phyloP scores from a whole-genome alignment of 2,888 invertebrate genomes.

The Watsonalla binaria region DNA sequence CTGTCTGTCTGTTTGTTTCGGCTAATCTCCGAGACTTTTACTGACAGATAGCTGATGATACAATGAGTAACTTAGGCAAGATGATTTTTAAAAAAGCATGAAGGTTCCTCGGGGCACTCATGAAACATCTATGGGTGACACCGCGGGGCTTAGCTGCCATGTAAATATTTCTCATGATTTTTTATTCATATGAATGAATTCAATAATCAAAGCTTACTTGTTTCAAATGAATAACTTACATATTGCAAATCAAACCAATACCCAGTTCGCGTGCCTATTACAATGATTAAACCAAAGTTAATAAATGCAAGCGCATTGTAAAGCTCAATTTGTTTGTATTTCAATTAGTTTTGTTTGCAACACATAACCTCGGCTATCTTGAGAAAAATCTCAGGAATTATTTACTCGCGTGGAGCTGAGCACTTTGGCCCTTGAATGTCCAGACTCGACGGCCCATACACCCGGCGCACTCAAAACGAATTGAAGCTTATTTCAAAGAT shows the following conservation, averaged over 20 bases:
- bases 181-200: too few relatives aligned
- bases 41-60: too few relatives aligned
- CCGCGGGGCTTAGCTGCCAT: too few relatives aligned
- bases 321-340: conserved; percentile 63
- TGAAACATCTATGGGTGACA: too few relatives aligned
- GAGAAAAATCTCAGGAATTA: conserved; percentile 67
- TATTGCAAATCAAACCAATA: background rate
- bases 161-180: too few relatives aligned
- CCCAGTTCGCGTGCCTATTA: background rate
- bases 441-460: background rate
- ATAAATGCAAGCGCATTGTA: conserved; percentile 38
- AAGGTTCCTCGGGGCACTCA: too few relatives aligned
- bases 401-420: conserved; percentile 40
- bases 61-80: too few relatives aligned
- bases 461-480: conserved; percentile 4
- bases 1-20: too few relatives aligned
- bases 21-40: too few relatives aligned
- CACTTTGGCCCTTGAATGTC: conserved; percentile 14
- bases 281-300: conserved; percentile 18
- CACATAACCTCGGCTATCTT: conserved; percentile 59
- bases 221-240: too few relatives aligned
- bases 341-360: conserved; percentile 63
- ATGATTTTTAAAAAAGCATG: too few relatives aligned
- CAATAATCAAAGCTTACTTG: too few relatives aligned
- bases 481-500: conserved; percentile 4